A percentile compares a stretch with the other conserved stretches of the same genome.
phyloP scores from a whole-genome alignment of 2,113 vertebrate genomes.

The Corvus moneduloides region DNA sequence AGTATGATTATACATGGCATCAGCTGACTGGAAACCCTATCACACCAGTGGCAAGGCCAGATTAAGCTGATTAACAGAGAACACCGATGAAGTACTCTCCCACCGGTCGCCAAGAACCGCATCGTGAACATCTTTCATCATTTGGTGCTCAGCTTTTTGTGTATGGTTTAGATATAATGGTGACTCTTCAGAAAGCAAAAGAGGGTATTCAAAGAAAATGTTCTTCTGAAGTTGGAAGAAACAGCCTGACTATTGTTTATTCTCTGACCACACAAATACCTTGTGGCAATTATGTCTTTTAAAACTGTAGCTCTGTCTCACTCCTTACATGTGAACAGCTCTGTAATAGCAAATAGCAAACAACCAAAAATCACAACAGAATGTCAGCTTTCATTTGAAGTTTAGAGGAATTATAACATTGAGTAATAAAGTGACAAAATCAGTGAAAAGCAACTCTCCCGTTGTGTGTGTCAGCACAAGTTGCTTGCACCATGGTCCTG shows the following conservation, averaged over 20 bases:
- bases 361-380: not conserved
- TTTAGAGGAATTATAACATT: not conserved
- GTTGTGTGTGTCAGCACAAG: not conserved
- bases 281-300: slow-evolving; percentile 1
- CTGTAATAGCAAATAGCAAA: not conserved
- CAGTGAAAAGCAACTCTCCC: not conserved
- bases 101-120: not conserved
- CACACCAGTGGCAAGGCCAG: not conserved
- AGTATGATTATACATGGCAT: not conserved
- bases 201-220: slow-evolving; percentile 11
- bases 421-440: not conserved
- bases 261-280: slow-evolving; percentile 26
- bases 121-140: not conserved
- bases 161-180: not conserved
- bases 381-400: slow-evolving; percentile 11
- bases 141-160: not conserved
- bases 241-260: slow-evolving; percentile 23
- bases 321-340: not conserved
- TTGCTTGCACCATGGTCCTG: not conserved
- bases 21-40: slow-evolving; percentile 32
- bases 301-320: not conserved
- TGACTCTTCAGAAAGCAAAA: slow-evolving; percentile 12
- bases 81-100: not conserved
- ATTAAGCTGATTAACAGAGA: not conserved
- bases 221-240: slow-evolving; percentile 31